Base-by-base conservation (phyloP, 2,113 vertebrate genomes). In the Saguinus midas region DNA sequence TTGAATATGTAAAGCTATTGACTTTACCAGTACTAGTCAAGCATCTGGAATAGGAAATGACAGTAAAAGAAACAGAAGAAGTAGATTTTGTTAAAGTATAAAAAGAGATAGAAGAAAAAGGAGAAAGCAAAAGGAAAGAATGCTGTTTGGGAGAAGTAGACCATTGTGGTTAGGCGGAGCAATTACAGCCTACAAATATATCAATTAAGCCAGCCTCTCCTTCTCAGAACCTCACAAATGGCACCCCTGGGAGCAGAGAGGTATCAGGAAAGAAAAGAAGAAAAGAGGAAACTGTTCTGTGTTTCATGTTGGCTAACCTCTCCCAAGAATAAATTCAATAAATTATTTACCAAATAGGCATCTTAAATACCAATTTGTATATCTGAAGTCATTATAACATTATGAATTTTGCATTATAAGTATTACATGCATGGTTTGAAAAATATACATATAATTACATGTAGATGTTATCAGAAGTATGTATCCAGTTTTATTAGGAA, bases 121-220 rank as follows among this genome's bases (percentile, higher is more conserved):
- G 35, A 70, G 45, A 93, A 72, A 52, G 5, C 35, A 40, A 66
- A 55, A 73, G 73, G 87, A 90, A 91, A 20, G 73, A 72, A 73
- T 94, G 90, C 55, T 80, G 0, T 93, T 94, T 92, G 93, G 93
- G 95, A 95, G 52, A 90, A 94, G 94, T 92, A 64, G 50, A 84
- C 89, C 94, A 45, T 35, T 76, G 86, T 92, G 96, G 73, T 76
- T 80, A 37, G 86, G 35, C 93, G 78, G 85, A 97, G 96, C 97
- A 95, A 85, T 95, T 96, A 95, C 7, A 90, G 75, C 87, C 40
- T 90, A 86, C 95, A 95, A 82, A 94, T 90, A 96, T 94, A 96
- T 97, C 96, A 97, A 75, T 95, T 96, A 95, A 96, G 87, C 80
- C 48, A 40, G 48, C 91, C 73, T 66, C 40, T 76, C 66, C 72